phyloP scores from a whole-genome alignment of 2,888 invertebrate genomes.

The Caenorhabditis sp. region DNA sequence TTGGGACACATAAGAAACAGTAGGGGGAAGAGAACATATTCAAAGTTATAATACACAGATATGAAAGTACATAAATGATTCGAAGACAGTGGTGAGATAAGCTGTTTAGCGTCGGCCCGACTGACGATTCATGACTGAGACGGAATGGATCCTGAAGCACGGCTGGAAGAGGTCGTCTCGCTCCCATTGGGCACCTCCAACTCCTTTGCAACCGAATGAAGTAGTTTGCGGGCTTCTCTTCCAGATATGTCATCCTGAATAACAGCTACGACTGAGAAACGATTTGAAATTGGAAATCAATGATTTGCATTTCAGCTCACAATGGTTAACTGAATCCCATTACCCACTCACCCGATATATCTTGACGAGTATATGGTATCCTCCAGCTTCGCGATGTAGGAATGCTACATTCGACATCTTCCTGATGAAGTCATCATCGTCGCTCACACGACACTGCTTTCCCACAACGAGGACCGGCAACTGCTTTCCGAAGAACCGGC shows the following conservation, averaged over 20 bases:
- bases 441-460: neutral
- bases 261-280: neutral
- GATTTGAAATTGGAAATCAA: neutral
- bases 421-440: neutral
- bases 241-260: neutral
- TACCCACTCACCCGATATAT: neutral
- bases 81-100: too few relatives aligned
- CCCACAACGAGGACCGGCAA: conserved; percentile 4
- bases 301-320: too few relatives aligned
- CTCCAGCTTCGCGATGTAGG: neutral
- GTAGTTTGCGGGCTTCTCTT: neutral
- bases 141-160: too few relatives aligned
- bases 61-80: too few relatives aligned
- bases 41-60: too few relatives aligned
- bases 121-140: too few relatives aligned
- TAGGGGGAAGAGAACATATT: too few relatives aligned
- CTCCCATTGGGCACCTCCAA: neutral
- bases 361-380: conserved; percentile 13
- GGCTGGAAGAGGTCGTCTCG: too few relatives aligned
- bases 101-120: too few relatives aligned
- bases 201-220: neutral
- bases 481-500: conserved; percentile 4
- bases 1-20: too few relatives aligned
- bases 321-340: too few relatives aligned
- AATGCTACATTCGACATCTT: neutral